Base-by-base conservation (phyloP, 2,797 vertebrate genomes). In the Crypturellus tataupa region DNA sequence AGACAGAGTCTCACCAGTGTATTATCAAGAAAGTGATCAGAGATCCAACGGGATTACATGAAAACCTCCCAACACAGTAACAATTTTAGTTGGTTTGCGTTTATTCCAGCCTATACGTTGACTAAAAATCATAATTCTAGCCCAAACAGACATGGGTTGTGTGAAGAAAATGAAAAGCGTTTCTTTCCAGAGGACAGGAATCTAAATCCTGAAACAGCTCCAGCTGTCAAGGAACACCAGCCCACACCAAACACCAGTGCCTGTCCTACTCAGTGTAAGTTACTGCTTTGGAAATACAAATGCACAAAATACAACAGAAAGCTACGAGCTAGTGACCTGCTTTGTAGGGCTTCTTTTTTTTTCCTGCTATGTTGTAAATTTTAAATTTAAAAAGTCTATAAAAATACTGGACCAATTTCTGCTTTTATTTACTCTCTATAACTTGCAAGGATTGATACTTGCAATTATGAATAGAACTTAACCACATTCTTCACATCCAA, bases 251-350 rank as follows among this genome's bases (percentile, higher is more conserved):
- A 20, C 25, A 53, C 13, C 21, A 25, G 31, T 8, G 15, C 21
- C 3, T 23, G 39, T 44, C 31, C 47, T 49, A 24, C 9, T 56
- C 27, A 58, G 37, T 24, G 11, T 21, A 70, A 25, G 13, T 9
- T 47, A 75, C 46, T 31, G 20, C n/a, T 82, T 79, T 83, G 40
- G 58, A 68, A 92, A 87, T 44, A 67, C 10, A 71, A 85, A 76
- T 15, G 8, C 29, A 83, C 19, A 12, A 53, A 42, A 7, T 15
- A 23, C 1, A 78, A 39, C 35, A 65, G 46, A 87, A 82, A 73
- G 21, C 27, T 62, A 39, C 12, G 5, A 63, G 58, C 27, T 53
- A 78, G 25, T 35, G 39, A 27, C 5, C 44, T 39, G 5, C 55
- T 67, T 37, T 14, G 4, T 8, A n/a, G 37, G 19, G 35, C 35